These are phyloP conservation scores for Caenorhabditis becei DNA, from an alignment of 2,888 invertebrate genomes.

Conservation along the genomic window DNA sequence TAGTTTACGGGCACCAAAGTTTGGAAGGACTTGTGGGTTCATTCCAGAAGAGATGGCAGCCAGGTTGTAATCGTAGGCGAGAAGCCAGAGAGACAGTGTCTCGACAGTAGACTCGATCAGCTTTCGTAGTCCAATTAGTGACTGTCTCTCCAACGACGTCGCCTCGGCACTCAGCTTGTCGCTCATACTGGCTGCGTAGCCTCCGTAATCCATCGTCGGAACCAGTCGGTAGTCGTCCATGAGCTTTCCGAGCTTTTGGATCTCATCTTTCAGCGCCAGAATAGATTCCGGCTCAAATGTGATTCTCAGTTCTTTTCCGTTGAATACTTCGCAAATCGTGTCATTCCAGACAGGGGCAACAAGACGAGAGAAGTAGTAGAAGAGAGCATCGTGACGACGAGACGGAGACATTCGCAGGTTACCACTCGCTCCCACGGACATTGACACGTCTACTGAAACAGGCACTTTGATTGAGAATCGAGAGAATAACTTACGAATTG, in stretches of 20 bases:
- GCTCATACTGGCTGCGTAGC: slow-evolving; percentile 32
- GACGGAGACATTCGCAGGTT: slow-evolving; percentile 83
- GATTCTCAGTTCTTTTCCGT: slow-evolving; percentile 50
- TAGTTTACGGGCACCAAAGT: slow-evolving; percentile 61
- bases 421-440: slow-evolving; percentile 19
- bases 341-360: slow-evolving; percentile 90
- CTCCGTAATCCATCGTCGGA: slow-evolving; percentile 64
- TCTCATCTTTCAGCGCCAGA: slow-evolving; percentile 44
- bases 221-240: slow-evolving; percentile 74
- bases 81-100: slow-evolving; percentile 93
- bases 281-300: slow-evolving; percentile 45
- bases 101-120: slow-evolving; percentile 86
- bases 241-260: slow-evolving; percentile 57
- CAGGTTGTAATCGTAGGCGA: slow-evolving; percentile 93
- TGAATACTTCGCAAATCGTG: slow-evolving; percentile 56
- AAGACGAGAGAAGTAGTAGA: slow-evolving; percentile 92
- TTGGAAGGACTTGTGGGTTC: slow-evolving; percentile 56
- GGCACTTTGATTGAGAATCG: neutral
- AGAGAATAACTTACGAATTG: slow-evolving; percentile 40
- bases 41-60: slow-evolving; percentile 83
- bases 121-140: slow-evolving; percentile 82
- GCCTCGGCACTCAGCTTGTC: slow-evolving; percentile 75
- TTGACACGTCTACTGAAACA: slow-evolving; percentile 50
- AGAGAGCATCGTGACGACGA: slow-evolving; percentile 94
- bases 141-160: slow-evolving; percentile 73